phyloP scores from a whole-genome alignment of 2,888 invertebrate species.

The Pseudanteris insignis region DNA sequence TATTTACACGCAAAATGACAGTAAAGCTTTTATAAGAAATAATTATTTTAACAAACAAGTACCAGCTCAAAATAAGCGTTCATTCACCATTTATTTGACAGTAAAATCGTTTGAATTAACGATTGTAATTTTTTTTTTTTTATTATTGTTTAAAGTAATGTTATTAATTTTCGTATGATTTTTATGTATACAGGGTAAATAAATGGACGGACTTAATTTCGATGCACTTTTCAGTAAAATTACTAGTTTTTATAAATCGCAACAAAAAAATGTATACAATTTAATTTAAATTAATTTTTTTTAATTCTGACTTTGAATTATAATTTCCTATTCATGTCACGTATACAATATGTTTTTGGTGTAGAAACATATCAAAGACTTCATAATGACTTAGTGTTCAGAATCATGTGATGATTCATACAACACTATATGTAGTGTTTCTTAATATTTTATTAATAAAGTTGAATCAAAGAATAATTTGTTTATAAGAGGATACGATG shows the following conservation, averaged over 20 bases:
- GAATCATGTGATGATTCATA: no score
- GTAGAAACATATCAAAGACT: conserved; percentile 41
- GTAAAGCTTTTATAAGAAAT: conserved; percentile 30
- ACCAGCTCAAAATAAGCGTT: conserved; percentile 11
- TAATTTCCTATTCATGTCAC: conserved; percentile 12
- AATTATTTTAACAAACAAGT: conserved; percentile 21
- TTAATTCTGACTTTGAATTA: conserved; percentile 37
- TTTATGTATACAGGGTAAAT: conserved; percentile 9
- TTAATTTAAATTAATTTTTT: no score
- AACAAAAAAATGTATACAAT: no score
- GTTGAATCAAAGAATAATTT: no score
- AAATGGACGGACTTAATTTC: conserved; percentile 3
- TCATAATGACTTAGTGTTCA: no score
- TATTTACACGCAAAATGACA: conserved; percentile 30
- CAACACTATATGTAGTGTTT: no score
- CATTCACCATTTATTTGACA: conserved; percentile 1
- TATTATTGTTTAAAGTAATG: background rate
- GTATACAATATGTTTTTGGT: conserved; percentile 18
- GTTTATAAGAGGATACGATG: background rate
- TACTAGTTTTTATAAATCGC: conserved; percentile 2
- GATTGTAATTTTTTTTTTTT: conserved; percentile 1
- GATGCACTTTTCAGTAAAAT: background rate
- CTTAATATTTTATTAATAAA: no score
- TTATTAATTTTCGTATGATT: conserved; percentile 1
- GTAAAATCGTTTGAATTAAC: background rate